Evolutionary conservation across 1,140 invertebrate genomes (phyloP), one percentile per base, ranked within the genome.

Genomic region (Eurosta solidaginis): DNA sequence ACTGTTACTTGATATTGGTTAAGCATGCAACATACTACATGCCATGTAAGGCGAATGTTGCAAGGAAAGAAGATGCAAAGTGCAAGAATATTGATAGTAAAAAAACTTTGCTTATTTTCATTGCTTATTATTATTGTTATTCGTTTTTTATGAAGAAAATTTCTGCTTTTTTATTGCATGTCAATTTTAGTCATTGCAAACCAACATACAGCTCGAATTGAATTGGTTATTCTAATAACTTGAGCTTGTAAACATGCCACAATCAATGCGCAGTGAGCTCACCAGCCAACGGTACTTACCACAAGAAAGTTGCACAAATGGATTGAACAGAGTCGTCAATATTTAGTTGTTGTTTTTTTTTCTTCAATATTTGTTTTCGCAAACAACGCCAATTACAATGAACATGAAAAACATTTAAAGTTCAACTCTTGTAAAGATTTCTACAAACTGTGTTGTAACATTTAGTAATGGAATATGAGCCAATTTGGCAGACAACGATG

Each of bases 21-120:
- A n/a, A n/a, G 59, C 59, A 68, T 68, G 59, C 59, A 36, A 68
- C 59, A 68, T 12, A 59, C 27, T n/a, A n/a, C n/a, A n/a, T n/a
- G 12, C 29, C 12, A 22, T 25, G 5, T 14, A 54, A 3, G 7
- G 7, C 45, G 4, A 17, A 68, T 20, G 33, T 68, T 29, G 59
- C 59, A 68, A 12, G n/a, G 36, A 5, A 20, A 40, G n/a, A n/a
- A 22, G 33, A 9, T 40, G 59, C 59, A 42, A 68, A 40, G 9
- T 27, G n/a, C 1, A 40, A 36, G 36, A 20, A 68, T 68, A 68
- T 40, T 40, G 33, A 20, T 40, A 68, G 4, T 68, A 12, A 27
- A 27, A 54, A 29, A 29, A 42, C 20, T 22, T 9, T 68, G 0
- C 4, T 20, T 33, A 7, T 20, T 68, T 68, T 5, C 59, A 17